These are phyloP conservation scores for Torymus texanus DNA, from an alignment of 2,888 invertebrate genomes.

Conservation along the genomic window DNA sequence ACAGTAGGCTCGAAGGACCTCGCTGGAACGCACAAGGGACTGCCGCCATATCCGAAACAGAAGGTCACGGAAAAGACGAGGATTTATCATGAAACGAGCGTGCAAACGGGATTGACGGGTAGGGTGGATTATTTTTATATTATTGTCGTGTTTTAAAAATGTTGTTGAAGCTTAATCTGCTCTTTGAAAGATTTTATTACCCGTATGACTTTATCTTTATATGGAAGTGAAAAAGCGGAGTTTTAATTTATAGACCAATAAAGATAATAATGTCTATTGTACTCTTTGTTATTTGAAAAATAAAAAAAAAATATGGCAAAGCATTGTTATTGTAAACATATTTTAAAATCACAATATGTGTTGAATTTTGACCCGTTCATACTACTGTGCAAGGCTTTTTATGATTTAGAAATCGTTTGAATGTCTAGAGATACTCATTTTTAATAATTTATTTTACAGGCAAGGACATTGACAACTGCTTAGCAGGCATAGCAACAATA, in stretches of 20 bases:
- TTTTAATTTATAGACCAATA: too few species aligned
- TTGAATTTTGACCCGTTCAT: too few species aligned
- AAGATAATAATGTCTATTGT: too few species aligned
- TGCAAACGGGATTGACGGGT: slow-evolving; percentile 86
- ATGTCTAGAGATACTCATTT: too few species aligned
- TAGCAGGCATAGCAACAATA: slow-evolving; percentile 78
- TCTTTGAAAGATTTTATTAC: too few species aligned
- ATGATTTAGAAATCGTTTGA: too few species aligned
- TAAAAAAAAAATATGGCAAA: neutral
- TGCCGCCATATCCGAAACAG: slow-evolving; percentile 75
- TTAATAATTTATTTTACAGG: slow-evolving; percentile 24
- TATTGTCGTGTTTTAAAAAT: neutral
- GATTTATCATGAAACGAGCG: slow-evolving; percentile 87
- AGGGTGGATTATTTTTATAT: slow-evolving; percentile 57
- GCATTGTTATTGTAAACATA: too few species aligned
- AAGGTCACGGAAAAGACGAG: slow-evolving; percentile 78
- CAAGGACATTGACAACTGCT: slow-evolving; percentile 82
- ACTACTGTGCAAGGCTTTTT: too few species aligned
- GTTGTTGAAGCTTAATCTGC: too few species aligned
- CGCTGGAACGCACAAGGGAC: slow-evolving; percentile 69
- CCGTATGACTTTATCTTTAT: too few species aligned
- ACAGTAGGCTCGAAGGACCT: slow-evolving; percentile 52
- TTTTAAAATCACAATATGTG: too few species aligned
- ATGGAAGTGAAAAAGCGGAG: too few species aligned
- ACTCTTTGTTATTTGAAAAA: neutral